Percentiles rank a stretch among this genome's conserved stretches.
phyloP scores from a whole-genome alignment of 2,113 vertebrate genomes.

The Tringa solitaria region DNA sequence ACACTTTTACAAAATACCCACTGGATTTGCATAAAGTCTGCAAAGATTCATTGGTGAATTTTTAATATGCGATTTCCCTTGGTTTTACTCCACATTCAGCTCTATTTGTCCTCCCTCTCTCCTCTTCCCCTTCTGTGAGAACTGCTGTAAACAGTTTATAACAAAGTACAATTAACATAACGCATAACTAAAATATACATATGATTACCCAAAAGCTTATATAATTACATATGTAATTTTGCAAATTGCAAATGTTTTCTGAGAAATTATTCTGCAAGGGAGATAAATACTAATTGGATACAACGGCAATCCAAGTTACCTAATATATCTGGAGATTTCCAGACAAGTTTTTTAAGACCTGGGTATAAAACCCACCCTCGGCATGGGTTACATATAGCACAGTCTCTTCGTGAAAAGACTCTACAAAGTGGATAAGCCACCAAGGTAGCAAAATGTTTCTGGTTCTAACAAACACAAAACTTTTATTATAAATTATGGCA shows the following conservation, averaged over 20 bases:
- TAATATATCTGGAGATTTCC: constrained; percentile 27
- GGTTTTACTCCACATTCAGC: constrained; percentile 41
- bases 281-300: constrained; percentile 6
- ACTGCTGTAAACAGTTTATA: constrained; percentile 29
- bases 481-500: not conserved
- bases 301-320: constrained; percentile 21
- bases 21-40: constrained; percentile 46
- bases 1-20: constrained; percentile 43
- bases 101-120: not conserved
- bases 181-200: constrained; percentile 54
- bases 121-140: not conserved
- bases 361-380: not conserved
- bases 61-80: constrained; percentile 31
- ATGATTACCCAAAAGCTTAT: constrained; percentile 53
- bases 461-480: not conserved
- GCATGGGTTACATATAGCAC: not conserved
- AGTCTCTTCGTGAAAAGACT: not conserved
- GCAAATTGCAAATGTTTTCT: constrained; percentile 26
- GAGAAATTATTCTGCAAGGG: not conserved
- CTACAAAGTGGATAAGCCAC: not conserved
- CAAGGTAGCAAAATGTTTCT: not conserved
- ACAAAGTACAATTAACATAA: constrained; percentile 63
- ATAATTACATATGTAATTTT: constrained; percentile 46
- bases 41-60: constrained; percentile 22
- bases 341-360: not conserved